Evolutionary conservation across 23 tunicate genomes (phyloP), one percentile per base, ranked within the genome.

Genomic region (Ascidia mentula): DNA sequence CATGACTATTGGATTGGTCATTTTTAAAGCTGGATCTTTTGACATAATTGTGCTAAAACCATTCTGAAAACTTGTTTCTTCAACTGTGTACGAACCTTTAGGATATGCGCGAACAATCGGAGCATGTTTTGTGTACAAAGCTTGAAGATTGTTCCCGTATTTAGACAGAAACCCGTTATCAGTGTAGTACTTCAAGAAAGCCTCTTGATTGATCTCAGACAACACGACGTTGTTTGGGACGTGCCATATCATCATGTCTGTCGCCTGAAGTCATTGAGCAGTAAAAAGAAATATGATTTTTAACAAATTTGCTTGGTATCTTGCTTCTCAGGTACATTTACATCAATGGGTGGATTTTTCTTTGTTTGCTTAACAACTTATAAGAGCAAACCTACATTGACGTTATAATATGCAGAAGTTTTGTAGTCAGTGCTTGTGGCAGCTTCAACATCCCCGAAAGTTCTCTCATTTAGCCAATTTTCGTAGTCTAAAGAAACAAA

Each of bases 101-200:
- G 65, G 65, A 28, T 1, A 20, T 6, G 1, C 4, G 12, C 13
- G 65, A 28, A 1, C 31, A 37, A 83, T 9, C 5, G 88, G 85
- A 40, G 71, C 53, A 35, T 72, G 45, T 8, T 78, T 59, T 13
- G 60, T 22, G 61, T 33, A 89, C 33, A 89, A 79, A 39, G 73
- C 32, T 60, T 89, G 75, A 20, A 89, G 36, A 59, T 79, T 73
- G 1, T 36, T 37, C 17, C 95, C 95, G 46, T 89, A 89, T 7
- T 74, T 83, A 7, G 37, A 22, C 12, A 89, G 85, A 74, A 89
- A 84, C 17, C 73, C 77, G 76, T 75, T 73, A 0, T 36, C 74
- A 5, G 95, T 83, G 85, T 89, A 73, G 34, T 89, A 89, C 38
- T 88, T 88, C 9, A 82, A 38, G 46, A 77, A 88, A 0, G 93